Evolutionary conservation across 1,140 invertebrate species (phyloP).

Genomic region (Cryptotermes secundus): DNA sequence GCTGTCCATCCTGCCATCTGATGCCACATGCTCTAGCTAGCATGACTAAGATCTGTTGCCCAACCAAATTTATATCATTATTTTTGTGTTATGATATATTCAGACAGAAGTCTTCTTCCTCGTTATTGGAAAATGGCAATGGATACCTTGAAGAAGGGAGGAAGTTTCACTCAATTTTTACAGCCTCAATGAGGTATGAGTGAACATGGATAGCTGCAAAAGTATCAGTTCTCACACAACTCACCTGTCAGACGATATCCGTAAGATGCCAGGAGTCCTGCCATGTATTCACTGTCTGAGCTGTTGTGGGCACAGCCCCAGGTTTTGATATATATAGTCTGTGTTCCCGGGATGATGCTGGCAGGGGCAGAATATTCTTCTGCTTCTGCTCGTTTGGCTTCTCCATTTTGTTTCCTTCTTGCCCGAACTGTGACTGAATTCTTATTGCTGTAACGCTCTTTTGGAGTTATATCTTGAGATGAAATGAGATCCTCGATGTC

Average conservation of each 20-base stretch:
- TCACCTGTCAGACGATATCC: conserved; percentile 78
- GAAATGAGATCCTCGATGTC: conserved; percentile 82
- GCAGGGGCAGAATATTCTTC: conserved; percentile 47
- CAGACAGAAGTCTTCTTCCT: neutral
- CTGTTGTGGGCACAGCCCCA: conserved; percentile 98
- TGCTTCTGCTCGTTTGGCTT: conserved; percentile 39
- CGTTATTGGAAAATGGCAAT: neutral
- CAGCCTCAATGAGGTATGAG: conserved; percentile 31
- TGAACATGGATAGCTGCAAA: conserved; percentile 25
- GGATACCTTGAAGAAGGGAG: neutral
- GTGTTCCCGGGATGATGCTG: conserved; percentile 82
- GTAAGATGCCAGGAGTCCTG: conserved; percentile 82
- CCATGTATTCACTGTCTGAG: conserved; percentile 97
- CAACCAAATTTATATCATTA: too few relatives aligned
- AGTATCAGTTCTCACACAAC: neutral
- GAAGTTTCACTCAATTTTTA: neutral
- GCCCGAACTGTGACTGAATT: conserved; percentile 65
- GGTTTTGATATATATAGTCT: conserved; percentile 91
- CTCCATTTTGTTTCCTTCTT: conserved; percentile 50
- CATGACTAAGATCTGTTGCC: too few relatives aligned
- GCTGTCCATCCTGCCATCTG: too few relatives aligned
- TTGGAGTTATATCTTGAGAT: conserved; percentile 72
- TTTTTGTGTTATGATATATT: too few relatives aligned
- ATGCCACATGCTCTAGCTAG: too few relatives aligned
- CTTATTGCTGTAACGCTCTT: conserved; percentile 66